These are phyloP conservation scores for Stenoptilia bipunctidactyla DNA, from an alignment of 2,888 invertebrate genomes.

Conservation along the genomic window DNA sequence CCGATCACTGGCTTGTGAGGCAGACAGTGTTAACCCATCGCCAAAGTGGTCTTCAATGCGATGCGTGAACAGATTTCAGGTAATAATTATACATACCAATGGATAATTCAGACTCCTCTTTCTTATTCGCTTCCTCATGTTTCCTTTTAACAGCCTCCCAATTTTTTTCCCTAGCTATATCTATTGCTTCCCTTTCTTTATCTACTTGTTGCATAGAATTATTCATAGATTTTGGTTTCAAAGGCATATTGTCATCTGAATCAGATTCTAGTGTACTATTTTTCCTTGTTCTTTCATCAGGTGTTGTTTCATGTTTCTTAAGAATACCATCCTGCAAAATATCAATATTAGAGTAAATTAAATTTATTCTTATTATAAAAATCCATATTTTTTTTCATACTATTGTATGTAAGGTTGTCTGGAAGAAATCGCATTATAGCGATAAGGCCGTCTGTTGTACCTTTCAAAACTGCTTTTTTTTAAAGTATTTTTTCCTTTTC, in stretches of 20 bases:
- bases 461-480: too few species aligned
- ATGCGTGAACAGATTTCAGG: too few species aligned
- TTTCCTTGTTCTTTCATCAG: conserved; percentile 46
- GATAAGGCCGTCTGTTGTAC: too few species aligned
- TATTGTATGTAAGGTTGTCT: too few species aligned
- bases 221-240: conserved; percentile 44
- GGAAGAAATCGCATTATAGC: too few species aligned
- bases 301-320: conserved; percentile 52
- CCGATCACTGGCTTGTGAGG: too few species aligned
- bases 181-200: conserved; percentile 64
- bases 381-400: too few species aligned
- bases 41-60: too few species aligned
- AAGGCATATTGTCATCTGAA: conserved; percentile 58
- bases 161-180: conserved; percentile 66
- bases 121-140: conserved; percentile 66
- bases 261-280: conserved; percentile 58
- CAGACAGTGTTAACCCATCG: too few species aligned
- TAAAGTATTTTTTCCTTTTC: too few species aligned
- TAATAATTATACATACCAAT: conserved; percentile 58
- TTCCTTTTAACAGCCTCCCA: conserved; percentile 69
- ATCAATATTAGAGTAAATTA: conserved; percentile 6
- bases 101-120: conserved; percentile 56
- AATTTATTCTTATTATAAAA: too few species aligned
- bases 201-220: conserved; percentile 40
- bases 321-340: conserved; percentile 49